These are phyloP conservation scores for Melitaea athalia DNA, from an alignment of 2,888 invertebrate genomes.

Conservation along the genomic window DNA sequence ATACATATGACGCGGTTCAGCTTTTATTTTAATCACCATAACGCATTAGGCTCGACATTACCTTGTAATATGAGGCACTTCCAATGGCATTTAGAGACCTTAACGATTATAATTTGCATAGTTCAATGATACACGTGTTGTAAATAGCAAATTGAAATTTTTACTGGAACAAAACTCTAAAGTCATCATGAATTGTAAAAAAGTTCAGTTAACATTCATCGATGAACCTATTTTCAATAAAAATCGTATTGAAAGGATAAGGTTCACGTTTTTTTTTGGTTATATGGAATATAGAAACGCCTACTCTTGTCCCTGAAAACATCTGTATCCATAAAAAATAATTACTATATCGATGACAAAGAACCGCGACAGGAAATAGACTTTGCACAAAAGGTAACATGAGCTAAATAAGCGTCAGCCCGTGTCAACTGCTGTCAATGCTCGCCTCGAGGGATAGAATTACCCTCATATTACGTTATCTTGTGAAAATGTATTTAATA, in stretches of 20 bases:
- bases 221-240: too few relatives aligned
- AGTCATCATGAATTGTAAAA: too few relatives aligned
- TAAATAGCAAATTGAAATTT: too few relatives aligned
- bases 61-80: background rate
- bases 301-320: background rate
- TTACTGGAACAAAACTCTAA: too few relatives aligned
- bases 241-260: too few relatives aligned
- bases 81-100: background rate
- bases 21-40: slow-evolving; percentile 5
- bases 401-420: slow-evolving; percentile 34
- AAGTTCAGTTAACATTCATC: too few relatives aligned
- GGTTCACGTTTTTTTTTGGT: too few relatives aligned
- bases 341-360: background rate
- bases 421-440: slow-evolving; percentile 39
- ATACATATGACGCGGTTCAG: background rate
- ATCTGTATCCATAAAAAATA: background rate
- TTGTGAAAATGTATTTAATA: slow-evolving; percentile 32
- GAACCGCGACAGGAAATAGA: slow-evolving; percentile 9
- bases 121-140: too few relatives aligned
- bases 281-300: background rate
- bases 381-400: slow-evolving; percentile 15
- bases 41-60: background rate
- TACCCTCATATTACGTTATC: slow-evolving; percentile 26
- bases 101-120: background rate
- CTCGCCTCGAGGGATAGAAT: slow-evolving; percentile 20